Percentiles rank a stretch among this genome's conserved stretches.
These are phyloP conservation scores for Megatriorchis doriae DNA, from an alignment of 2,113 vertebrate species.

Conservation along the genomic window DNA sequence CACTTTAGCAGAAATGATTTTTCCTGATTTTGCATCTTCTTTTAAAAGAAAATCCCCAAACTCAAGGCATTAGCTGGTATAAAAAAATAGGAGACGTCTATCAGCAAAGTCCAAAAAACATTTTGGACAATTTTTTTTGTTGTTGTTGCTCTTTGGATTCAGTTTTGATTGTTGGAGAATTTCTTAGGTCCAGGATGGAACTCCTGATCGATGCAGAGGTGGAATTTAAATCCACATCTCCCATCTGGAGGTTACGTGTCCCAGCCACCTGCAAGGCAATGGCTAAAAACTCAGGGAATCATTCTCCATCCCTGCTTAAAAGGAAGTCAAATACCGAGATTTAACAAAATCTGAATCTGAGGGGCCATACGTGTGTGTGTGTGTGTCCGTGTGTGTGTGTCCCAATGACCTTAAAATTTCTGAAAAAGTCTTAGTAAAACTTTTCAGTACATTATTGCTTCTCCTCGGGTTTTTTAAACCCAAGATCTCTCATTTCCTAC, in stretches of 20 bases:
- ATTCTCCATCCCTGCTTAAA: not conserved
- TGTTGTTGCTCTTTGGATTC: not conserved
- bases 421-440: not conserved
- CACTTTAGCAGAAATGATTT: not conserved
- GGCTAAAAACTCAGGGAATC: not conserved
- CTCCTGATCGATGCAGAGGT: not conserved
- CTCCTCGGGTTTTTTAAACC: not conserved
- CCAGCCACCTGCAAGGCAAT: not conserved
- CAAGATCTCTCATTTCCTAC: not conserved
- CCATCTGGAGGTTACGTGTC: accelerated
- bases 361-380: too few relatives aligned
- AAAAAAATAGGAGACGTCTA: not conserved
- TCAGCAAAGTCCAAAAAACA: not conserved
- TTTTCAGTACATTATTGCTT: not conserved
- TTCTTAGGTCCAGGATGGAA: not conserved
- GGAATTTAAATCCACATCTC: not conserved
- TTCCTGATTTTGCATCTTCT: not conserved
- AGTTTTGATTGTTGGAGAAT: not conserved
- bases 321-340: not conserved
- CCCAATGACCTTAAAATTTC: not conserved
- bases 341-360: not conserved
- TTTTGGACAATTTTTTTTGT: not conserved
- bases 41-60: not conserved
- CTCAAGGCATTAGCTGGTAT: not conserved
- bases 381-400: too few relatives aligned